Conservation (phyloP, 2,797 vertebrate species). For the Hapalemur alaotrensis region DNA sequence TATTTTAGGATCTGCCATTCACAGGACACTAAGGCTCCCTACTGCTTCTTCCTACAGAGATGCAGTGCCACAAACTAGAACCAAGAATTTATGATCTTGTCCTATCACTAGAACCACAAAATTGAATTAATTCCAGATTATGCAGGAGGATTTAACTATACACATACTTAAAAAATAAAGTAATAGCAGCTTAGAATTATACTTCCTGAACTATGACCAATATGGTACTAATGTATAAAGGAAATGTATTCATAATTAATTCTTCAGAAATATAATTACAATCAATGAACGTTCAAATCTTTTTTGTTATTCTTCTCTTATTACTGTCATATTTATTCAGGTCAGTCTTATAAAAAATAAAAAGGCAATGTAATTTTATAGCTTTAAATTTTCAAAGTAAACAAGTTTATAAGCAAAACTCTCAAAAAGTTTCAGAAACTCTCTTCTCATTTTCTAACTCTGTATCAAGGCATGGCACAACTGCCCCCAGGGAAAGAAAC, state of each 20-base stretch:
- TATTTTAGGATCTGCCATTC: not conserved
- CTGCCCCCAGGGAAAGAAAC: conserved; percentile 73
- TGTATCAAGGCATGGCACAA: not conserved
- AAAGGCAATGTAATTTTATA: conserved; percentile 33
- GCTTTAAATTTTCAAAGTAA: conserved; percentile 29
- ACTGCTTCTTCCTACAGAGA: not conserved
- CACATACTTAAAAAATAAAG: no score
- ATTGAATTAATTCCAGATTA: no score
- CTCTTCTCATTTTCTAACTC: not conserved
- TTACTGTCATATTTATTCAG: no score
- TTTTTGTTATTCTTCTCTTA: not conserved
- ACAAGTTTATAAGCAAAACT: conserved; percentile 66
- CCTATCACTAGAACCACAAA: no score
- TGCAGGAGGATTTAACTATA: no score
- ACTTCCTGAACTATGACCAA: no score
- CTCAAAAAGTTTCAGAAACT: conserved; percentile 73
- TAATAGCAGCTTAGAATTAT: no score
- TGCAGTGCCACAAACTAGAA: not conserved
- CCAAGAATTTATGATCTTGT: no score
- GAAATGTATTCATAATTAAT: no score
- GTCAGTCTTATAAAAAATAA: conserved; percentile 23
- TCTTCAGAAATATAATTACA: no score
- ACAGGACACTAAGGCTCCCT: not conserved
- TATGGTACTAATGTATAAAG: no score
- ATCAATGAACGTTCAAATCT: not conserved